Base-by-base conservation (phyloP, 2,888 invertebrate species). In the Troilus luridus region DNA sequence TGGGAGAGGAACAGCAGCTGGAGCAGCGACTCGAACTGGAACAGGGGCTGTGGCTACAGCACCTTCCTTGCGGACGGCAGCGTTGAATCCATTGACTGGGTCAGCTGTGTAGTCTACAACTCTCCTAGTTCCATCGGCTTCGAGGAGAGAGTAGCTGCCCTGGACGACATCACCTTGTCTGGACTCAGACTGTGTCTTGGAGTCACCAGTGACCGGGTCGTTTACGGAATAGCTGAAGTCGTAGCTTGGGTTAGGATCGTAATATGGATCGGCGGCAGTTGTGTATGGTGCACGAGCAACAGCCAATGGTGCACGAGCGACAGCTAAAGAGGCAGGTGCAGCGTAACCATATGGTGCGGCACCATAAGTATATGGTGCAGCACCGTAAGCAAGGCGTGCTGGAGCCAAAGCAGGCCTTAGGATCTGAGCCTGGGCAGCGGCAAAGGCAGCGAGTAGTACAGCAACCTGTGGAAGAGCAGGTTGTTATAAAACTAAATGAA, bases 171-270 rank as follows among this genome's bases (percentile, higher is more conserved):
- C 85, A 56, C 85, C 85, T 85, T 85, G 85, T 11, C 85, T 85
- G 85, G 85, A 85, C 12, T 85, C 85, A 0, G 85, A 85, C 56
- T 54, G 56, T 10, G 56, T 56, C 56, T 85, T 85, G n/a, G 85
- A 85, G 56, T 85, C 85, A 56, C 85, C 85, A 56, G 85, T 85
- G 12, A 85, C 56, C 5, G 85, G 11, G 56, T 85, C 85, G 21
- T 85, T 54, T 5, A 85, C 85, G 56, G 85, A 85, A n/a, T 85
- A 85, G 56, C 85, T 85, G 85, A 85, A 85, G 85, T 85, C 85
- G 85, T 85, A 85, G 56, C 85, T 85, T 56, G 85, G 85, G 56
- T 85, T 85, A n/a, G 85, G 58, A 11, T 85, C 85, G 85, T 85
- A 85, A 21, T 85, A 21, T 5, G 85, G 11, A n/a, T 85, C 85